Evolutionary conservation across 2,113 vertebrate species (phyloP), one percentile per base, ranked within the genome.

Genomic region (Amphilophus citrinellus): DNA sequence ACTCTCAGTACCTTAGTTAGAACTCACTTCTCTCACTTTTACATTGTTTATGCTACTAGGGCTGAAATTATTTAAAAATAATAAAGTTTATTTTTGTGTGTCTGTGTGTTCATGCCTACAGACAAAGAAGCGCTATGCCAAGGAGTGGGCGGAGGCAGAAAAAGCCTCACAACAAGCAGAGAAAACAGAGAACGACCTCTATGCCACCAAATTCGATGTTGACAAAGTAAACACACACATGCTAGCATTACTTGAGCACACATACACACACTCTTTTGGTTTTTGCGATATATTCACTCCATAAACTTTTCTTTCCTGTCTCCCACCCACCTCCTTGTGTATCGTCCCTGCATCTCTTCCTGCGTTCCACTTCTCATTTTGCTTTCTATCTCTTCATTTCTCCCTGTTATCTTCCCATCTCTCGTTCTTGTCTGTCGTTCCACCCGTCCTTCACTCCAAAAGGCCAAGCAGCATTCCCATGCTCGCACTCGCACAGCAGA

Each of bases 91-190:
- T 44, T 14, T 50, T 6, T 50, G 14, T 59, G 58, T 76, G 47
- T 76, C 60, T 87, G 37, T 73, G 47, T 88, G 75, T 84, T 56
- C 35, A n/a, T 88, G 82, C 24, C 18, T 77, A 5, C 78, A 98
- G 97, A 97, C 95, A 61, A 98, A 98, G 87, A 96, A 96, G 24
- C 96, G 97, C 6, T 98, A 96, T 79, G 97, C 97, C 37, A 96
- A 97, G 39, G 97, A 98, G 88, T 97, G 97, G 94, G 94, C 91
- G 2, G 97, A 98, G 56, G 97, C 96, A 0, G 97, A 98, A 71
- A 97, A 97, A 87, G 96, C 97, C 1, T 92, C 94, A 50, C 96
- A 96, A 76, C 97, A 96, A 0, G 96, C 96, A 0, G 97, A 98
- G 61, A 95, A 93, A 63, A 90, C 86, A 0, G 97, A 97, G 78